Base-by-base conservation (phyloP, 1,140 invertebrate genomes). In the Micrasema minimum region DNA sequence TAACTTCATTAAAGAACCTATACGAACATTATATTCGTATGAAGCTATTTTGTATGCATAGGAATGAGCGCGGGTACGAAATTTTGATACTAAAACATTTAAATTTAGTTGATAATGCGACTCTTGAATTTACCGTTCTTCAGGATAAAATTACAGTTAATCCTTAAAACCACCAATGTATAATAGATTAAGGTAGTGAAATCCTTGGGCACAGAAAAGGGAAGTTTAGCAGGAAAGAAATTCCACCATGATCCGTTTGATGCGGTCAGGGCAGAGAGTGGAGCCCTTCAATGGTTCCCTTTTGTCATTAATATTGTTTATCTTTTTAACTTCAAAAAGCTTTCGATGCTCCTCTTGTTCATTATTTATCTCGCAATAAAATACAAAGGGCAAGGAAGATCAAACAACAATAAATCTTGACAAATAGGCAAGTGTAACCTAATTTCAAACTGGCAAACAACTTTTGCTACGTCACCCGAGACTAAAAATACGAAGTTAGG, bases 251-350 rank as follows among this genome's bases (percentile, higher is more conserved):
- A n/a, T n/a, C n/a, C n/a, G 55, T 72, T 72, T 72, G 71, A 73
- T 69, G 72, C 53, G 72, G 72, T 68, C 66, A 73, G 66, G 37
- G 53, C 46, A 37, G 14, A 48, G 12, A 12, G 37, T 35, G 64
- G 31, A 31, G 1, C 18, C 9, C 26, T 45, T 51, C 65, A 35
- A 55, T 41, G 38, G 12, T 12, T 18, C 43, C 20, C n/a, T 51
- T 69, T 65, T 66, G 69, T 66, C 62, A 66, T 71, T 71, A 59
- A 71, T 71, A 71, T 71, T 66, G 69, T 71, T 66, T 55, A 66
- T 55, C 62, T 66, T 55, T 57, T 57, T 55, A 11, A 48, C 46
- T 51, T 50, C 12, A 43, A 57, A n/a, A 55, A 67, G 46, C 35
- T 26, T 11, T 45, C 50, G 37, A 37, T 31, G 50, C 35, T 57